Conservation (phyloP, 2,888 invertebrate species). For the Ferrisia virgata region DNA sequence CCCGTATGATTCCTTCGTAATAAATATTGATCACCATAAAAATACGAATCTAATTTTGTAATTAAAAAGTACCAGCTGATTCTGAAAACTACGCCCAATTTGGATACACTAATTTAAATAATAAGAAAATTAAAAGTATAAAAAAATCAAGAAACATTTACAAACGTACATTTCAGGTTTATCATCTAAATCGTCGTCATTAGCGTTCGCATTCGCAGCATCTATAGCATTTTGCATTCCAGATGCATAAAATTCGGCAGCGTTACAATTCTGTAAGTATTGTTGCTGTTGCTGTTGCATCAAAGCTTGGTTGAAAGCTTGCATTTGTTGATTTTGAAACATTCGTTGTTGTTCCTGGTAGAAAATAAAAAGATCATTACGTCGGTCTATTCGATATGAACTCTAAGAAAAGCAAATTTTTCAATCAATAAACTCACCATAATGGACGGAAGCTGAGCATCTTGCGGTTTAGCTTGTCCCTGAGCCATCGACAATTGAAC, state of each 20-base stretch:
- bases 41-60: no score
- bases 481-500: slow-evolving; percentile 55
- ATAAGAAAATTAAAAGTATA: background rate
- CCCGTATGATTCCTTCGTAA: no score
- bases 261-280: background rate
- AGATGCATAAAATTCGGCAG: background rate
- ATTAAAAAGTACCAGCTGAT: no score
- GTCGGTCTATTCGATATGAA: background rate
- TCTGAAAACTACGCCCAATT: background rate
- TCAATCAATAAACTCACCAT: background rate
- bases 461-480: slow-evolving; percentile 59
- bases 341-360: slow-evolving; percentile 33
- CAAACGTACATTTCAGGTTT: slow-evolving; percentile 36
- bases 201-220: background rate
- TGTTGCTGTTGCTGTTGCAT: slow-evolving; percentile 52
- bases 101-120: background rate
- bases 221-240: background rate
- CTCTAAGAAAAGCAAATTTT: background rate
- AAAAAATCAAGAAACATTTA: background rate
- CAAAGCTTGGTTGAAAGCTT: slow-evolving; percentile 51
- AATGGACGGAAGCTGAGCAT: slow-evolving; percentile 53
- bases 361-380: background rate
- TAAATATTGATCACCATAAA: no score
- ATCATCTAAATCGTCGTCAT: slow-evolving; percentile 40
- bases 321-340: slow-evolving; percentile 21